Conservation (phyloP, 2,888 invertebrate genomes). For the Apantesis nais region DNA sequence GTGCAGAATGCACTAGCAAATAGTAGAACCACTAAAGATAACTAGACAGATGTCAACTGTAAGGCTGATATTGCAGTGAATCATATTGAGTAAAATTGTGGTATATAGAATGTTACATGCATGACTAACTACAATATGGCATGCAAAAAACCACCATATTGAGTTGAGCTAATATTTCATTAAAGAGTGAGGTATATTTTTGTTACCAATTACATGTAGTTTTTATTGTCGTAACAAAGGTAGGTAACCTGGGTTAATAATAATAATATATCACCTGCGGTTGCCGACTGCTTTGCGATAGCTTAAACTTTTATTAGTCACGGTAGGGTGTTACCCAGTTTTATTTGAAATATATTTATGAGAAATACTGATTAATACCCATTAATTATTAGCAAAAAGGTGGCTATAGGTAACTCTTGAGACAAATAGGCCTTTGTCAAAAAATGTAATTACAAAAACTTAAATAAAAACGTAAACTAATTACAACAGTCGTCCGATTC, state of each 20-base stretch:
- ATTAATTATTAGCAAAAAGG: background rate
- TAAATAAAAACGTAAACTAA: too few relatives aligned
- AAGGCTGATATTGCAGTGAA: background rate
- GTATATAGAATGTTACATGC: background rate
- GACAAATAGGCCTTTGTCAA: background rate
- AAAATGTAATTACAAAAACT: background rate
- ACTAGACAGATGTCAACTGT: background rate
- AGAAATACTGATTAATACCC: background rate
- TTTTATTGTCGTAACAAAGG: slow-evolving; percentile 7
- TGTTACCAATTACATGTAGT: background rate
- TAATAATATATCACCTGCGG: slow-evolving; percentile 8
- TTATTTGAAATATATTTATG: background rate
- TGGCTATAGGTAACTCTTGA: background rate
- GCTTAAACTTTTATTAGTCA: slow-evolving; percentile 12
- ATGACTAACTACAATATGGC: background rate
- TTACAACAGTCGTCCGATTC: background rate
- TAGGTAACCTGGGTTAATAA: slow-evolving; percentile 13
- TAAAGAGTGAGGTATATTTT: background rate
- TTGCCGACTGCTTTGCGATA: slow-evolving; percentile 3
- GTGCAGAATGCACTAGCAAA: background rate
- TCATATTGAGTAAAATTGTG: background rate
- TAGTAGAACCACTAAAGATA: background rate
- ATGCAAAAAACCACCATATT: background rate
- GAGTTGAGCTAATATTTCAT: background rate
- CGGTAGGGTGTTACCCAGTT: slow-evolving; percentile 1